Conservation (phyloP, 1,140 invertebrate species). For the Lordiphosa mommai region DNA sequence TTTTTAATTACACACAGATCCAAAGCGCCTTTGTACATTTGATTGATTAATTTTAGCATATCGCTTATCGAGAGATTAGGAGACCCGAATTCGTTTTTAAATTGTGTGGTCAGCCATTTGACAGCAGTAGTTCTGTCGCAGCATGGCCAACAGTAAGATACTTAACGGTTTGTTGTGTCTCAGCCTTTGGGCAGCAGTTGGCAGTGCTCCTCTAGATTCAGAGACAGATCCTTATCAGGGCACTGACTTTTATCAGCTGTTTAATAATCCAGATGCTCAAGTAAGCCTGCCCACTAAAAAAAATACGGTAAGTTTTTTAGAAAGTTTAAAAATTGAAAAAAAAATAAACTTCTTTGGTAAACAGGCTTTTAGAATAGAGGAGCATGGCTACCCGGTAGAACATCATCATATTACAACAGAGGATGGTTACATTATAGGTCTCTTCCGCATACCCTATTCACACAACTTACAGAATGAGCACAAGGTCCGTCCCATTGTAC, state of each 20-base stretch:
- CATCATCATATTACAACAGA: slow-evolving; percentile 79
- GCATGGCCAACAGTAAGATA: slow-evolving; percentile 5
- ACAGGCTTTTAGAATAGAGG: slow-evolving; percentile 16
- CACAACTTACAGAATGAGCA: slow-evolving; percentile 30
- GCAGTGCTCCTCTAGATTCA: not conserved
- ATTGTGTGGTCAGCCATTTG: not conserved
- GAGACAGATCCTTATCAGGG: not conserved
- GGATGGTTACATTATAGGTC: slow-evolving; percentile 81
- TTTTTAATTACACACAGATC: no score
- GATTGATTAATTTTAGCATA: not conserved
- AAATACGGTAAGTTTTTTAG: slow-evolving; percentile 25
- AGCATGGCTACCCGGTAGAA: slow-evolving; percentile 81
- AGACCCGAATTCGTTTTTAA: not conserved
- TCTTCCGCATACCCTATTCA: slow-evolving; percentile 80
- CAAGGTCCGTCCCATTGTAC: slow-evolving; percentile 77
- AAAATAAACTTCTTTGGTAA: not conserved
- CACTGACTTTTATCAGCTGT: slow-evolving; percentile 25
- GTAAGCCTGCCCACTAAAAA: slow-evolving; percentile 11
- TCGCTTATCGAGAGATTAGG: slow-evolving; percentile 12
- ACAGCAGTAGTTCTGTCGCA: slow-evolving; percentile 5
- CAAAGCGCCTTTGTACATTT: no score
- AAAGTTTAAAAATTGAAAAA: not conserved
- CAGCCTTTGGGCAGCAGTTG: not conserved
- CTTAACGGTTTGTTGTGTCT: not conserved
- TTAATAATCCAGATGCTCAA: slow-evolving; percentile 30